Conservation (phyloP, 2,113 vertebrate species). For the Struthio camelus region DNA sequence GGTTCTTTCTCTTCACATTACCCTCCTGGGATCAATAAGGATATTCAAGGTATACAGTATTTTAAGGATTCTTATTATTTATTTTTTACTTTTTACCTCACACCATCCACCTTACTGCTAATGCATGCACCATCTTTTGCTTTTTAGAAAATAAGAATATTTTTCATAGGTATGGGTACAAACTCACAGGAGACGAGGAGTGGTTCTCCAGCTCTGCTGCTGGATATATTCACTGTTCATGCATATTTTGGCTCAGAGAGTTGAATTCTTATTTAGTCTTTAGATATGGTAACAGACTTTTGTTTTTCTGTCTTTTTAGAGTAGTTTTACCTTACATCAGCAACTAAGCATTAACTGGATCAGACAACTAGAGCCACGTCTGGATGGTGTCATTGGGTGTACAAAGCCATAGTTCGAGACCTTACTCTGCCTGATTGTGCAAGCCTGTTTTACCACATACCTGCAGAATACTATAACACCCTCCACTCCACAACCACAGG, state of each 20-base stretch:
- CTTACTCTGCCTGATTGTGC: not conserved
- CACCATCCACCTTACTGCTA: not conserved
- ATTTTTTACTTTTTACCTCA: not conserved
- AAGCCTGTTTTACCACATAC: not conserved
- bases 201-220: not conserved
- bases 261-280: not conserved
- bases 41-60: not conserved
- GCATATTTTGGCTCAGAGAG: not conserved
- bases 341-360: not conserved
- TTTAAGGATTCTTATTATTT: not conserved
- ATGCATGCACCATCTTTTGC: not conserved
- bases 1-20: not conserved
- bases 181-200: rapidly evolving
- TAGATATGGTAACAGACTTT: not conserved
- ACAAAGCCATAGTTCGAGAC: not conserved
- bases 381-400: not conserved
- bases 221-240: not conserved
- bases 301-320: not conserved
- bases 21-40: not conserved
- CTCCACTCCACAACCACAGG: not conserved
- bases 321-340: not conserved
- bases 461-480: not conserved
- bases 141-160: not conserved
- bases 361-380: not conserved
- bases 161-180: not conserved